Evolutionary conservation across 2,888 invertebrate genomes (phyloP), one percentile per base, ranked within the genome.

Genomic region (Drosophila pseudotakahashii): DNA sequence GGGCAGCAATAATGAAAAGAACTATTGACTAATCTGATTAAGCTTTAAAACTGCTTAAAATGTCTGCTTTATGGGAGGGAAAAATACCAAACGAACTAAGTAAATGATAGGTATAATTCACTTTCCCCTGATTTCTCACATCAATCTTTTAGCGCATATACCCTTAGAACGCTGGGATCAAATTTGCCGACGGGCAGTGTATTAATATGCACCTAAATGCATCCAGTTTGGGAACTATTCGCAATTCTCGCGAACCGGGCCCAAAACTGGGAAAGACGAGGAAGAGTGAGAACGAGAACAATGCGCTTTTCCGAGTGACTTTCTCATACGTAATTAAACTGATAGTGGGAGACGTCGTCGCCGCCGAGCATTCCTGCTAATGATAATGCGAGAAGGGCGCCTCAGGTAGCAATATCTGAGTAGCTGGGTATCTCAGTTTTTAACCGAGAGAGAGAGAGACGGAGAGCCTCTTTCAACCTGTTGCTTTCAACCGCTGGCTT

Each of bases 301-400:
- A 81, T 73, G 79, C 57, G 61, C 63, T 62, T 55, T 41, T n/a
- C 62, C 59, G 16, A 41, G 23, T 54, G 34, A 45, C 66, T 81
- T 83, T 83, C 82, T 67, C 83, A 83, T 79, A 71, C 55, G 80
- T 86, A 84, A 83, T 83, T 87, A 81, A 83, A 77, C 67, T 78
- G 80, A 87, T 83, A 87, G 84, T 73, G 57, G 61, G 64, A 62
- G 70, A 76, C 79, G 58, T 55, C 79, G 58, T 55, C 73, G 73
- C 60, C 55, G 58, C 44, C 79, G 72, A 54, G 77, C 71, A 73
- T 83, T 86, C 83, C 59, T 79, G 26, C 61, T 83, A 85, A 83
- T 78, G 81, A 83, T 83, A 86, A 86, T 86, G 78, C 62, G 78
- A 78, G 86, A 83, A 83, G 82, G 87, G 84, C 81, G 73, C 74